phyloP scores from a whole-genome alignment of 2,888 invertebrate genomes.

The Apomyelois bistriatella region DNA sequence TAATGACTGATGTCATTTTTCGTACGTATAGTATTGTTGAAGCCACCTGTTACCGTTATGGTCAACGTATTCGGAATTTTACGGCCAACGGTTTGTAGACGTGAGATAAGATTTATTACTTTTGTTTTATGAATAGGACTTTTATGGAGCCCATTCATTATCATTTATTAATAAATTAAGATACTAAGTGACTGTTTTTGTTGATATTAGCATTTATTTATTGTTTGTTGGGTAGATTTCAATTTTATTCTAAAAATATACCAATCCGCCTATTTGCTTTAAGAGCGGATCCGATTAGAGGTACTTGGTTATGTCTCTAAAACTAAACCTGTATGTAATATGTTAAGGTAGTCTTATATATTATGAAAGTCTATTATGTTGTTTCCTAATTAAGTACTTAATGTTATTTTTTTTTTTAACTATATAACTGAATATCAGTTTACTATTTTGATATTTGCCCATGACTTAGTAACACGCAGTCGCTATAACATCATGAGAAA shows the following conservation, averaged over 20 bases:
- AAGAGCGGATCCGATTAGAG: too few species aligned
- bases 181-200: background rate
- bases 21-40: too few species aligned
- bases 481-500: background rate
- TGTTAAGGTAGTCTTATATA: too few species aligned
- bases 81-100: background rate
- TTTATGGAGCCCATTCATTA: background rate
- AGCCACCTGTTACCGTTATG: background rate
- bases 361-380: too few species aligned
- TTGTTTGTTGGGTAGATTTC: background rate
- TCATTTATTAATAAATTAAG: background rate
- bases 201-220: background rate
- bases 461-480: background rate
- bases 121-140: conserved; percentile 6
- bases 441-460: background rate
- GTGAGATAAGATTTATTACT: conserved; percentile 1
- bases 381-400: too few species aligned
- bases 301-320: too few species aligned
- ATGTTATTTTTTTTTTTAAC: too few species aligned
- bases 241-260: background rate
- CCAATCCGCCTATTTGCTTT: too few species aligned
- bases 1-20: too few species aligned
- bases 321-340: too few species aligned
- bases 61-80: background rate
- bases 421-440: background rate